Base-by-base conservation (phyloP, 2,113 vertebrate species). In the Prionailurus viverrinus region DNA sequence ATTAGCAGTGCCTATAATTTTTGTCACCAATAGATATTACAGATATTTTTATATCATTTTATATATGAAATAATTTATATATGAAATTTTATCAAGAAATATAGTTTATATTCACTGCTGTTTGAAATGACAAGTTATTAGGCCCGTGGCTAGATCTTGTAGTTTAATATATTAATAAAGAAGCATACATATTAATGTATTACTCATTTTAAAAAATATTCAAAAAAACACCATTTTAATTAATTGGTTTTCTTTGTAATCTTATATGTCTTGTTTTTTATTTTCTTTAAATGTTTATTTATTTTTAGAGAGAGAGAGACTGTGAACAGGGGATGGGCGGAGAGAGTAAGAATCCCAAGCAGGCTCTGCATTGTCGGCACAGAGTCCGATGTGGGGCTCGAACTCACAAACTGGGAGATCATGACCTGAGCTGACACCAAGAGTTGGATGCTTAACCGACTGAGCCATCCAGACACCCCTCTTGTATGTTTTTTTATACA, bases 41-140 rank as follows among this genome's bases (percentile, higher is more conserved):
- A 86, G n/a, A 36, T 53, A 85, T 41, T 91, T 95, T 87, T 27
- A 2, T 71, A 14, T 36, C 31, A 79, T 73, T 95, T 61, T 41
- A 84, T 92, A 45, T 45, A 45, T 45, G 7, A 45, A 45, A 45
- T 45, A 45, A 45, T 45, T 45, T 45, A 45, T 9, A 45, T 45
- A 45, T 9, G 45, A 45, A 45, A 45, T 45, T 45, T 45, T 45
- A 39, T 39, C 39, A 48, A 85, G 65, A 83, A 69, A 95, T 92
- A 53, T 11, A 81, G 53, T 82, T 92, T 87, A 61, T 83, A 21
- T 12, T 94, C 14, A 58, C 76, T 31, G 23, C 7, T 95, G 14
- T 21, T 88, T 97, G 69, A 88, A 97, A 91, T 95, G 39, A 65
- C 80, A 61, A 58, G 53, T 31, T 95, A 58, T 78, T 81, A 90